Percentiles rank a stretch among this genome's conserved stretches.
phyloP scores from a whole-genome alignment of 2,888 invertebrate species.

The Leucophenga montana region DNA sequence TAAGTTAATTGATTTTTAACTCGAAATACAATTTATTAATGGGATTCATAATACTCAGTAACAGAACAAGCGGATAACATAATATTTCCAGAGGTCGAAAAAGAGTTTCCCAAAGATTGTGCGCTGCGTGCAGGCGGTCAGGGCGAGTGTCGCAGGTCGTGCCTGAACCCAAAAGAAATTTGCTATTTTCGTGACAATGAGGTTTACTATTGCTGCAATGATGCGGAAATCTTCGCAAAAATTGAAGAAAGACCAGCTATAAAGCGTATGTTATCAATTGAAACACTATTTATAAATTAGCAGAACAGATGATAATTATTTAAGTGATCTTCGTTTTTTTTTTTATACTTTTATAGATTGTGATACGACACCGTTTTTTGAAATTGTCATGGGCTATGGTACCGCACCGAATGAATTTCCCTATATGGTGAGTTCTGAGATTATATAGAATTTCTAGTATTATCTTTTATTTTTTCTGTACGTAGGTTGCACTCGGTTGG shows the following conservation, averaged over 20 bases:
- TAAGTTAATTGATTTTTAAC: too few relatives aligned
- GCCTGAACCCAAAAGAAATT: neutral
- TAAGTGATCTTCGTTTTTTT: too few relatives aligned
- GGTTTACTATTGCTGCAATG: conserved; percentile 4
- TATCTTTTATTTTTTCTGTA: neutral
- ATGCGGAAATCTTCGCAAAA: neutral
- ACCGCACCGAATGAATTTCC: conserved; percentile 15
- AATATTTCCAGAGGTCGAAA: neutral
- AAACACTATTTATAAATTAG: neutral
- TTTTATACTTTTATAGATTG: conserved; percentile 1
- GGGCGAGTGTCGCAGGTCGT: neutral
- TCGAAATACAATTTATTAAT: too few relatives aligned
- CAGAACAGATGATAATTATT: too few relatives aligned
- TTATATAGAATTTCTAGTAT: too few relatives aligned
- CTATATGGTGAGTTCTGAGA: conserved; percentile 8
- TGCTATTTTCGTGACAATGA: conserved; percentile 10
- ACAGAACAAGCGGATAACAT: neutral
- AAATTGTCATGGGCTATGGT: neutral
- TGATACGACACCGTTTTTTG: neutral
- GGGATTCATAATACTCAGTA: too few relatives aligned
- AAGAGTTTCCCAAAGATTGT: conserved; percentile 10
- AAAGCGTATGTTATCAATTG: neutral
- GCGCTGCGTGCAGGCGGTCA: neutral
- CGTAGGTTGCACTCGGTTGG: conserved; percentile 49
- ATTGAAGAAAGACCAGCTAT: conserved; percentile 9